Evolutionary conservation across 2,797 vertebrate species (phyloP).

Genomic region (Benthosema pterotum): DNA sequence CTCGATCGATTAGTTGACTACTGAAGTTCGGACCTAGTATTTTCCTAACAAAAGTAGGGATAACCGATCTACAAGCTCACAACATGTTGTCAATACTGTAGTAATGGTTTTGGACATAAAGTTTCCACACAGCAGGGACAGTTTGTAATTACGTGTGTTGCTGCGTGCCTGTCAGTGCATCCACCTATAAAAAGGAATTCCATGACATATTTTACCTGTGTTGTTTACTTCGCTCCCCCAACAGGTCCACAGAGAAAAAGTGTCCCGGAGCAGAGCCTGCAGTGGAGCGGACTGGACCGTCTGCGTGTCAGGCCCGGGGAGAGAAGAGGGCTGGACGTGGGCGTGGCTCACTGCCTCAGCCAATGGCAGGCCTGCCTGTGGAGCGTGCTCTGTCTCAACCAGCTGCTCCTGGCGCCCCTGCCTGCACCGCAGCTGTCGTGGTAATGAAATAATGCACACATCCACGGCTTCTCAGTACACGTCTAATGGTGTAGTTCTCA

Average conservation of each 20-base stretch:
- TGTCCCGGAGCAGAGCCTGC: constrained; percentile 50
- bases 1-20: no score
- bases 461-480: no score
- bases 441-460: constrained; percentile 68
- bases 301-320: constrained; percentile 62
- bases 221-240: background rate
- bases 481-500: no score
- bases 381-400: constrained; percentile 88
- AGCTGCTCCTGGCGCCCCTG: constrained; percentile 85
- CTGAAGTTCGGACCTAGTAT: no score
- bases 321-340: constrained; percentile 77
- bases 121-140: no score
- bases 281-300: constrained; percentile 48
- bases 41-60: no score
- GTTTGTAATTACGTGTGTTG: constrained; percentile 6
- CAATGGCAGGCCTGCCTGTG: constrained; percentile 96
- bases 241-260: constrained; percentile 58
- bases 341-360: constrained; percentile 85
- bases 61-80: no score
- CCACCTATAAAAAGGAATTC: background rate
- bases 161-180: background rate
- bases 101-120: no score
- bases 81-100: no score
- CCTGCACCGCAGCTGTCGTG: constrained; percentile 82
- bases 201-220: background rate